A percentile compares a stretch with the other conserved stretches of the same genome.
Conservation (phyloP, 2,797 vertebrate genomes). For the Megaceryle alcyon region DNA sequence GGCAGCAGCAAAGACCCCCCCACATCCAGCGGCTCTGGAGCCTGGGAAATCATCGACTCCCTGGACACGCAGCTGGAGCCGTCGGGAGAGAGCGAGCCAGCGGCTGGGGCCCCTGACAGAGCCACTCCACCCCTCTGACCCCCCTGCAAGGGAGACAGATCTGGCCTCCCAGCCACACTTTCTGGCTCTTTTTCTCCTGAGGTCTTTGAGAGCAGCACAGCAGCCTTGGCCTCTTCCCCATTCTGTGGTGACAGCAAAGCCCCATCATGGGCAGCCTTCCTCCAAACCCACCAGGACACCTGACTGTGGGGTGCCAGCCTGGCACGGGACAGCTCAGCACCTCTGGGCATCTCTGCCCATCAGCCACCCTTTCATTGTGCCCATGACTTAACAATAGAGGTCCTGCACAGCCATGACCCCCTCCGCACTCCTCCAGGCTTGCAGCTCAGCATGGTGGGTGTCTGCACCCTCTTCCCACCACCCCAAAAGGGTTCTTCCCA, state of each 20-base stretch:
- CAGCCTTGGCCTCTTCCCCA: fast-evolving
- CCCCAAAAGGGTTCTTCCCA: not conserved
- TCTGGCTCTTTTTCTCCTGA: not conserved
- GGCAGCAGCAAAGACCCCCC: slow-evolving; percentile 72
- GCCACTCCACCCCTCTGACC: not conserved
- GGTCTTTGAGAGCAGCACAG: fast-evolving
- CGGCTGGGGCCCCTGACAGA: not conserved
- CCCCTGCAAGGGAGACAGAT: fast-evolving
- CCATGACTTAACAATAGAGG: fast-evolving
- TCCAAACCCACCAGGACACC: not conserved
- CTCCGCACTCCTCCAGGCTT: not conserved
- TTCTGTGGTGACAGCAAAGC: fast-evolving
- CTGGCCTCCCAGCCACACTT: not conserved
- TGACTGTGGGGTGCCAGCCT: not conserved
- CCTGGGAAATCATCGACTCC: slow-evolving; percentile 83
- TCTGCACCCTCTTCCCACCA: not conserved
- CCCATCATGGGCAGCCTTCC: not conserved
- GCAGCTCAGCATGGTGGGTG: not conserved
- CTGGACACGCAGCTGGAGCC: slow-evolving; percentile 67
- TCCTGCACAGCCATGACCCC: not conserved
- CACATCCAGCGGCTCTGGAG: slow-evolving; percentile 71
- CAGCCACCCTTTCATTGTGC: not conserved
- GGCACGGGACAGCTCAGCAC: not conserved
- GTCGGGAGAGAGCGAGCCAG: not conserved
- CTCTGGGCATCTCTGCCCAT: not conserved